Evolutionary conservation across 2,113 vertebrate genomes (phyloP).

Genomic region (Nothocercus nigrocapillus): DNA sequence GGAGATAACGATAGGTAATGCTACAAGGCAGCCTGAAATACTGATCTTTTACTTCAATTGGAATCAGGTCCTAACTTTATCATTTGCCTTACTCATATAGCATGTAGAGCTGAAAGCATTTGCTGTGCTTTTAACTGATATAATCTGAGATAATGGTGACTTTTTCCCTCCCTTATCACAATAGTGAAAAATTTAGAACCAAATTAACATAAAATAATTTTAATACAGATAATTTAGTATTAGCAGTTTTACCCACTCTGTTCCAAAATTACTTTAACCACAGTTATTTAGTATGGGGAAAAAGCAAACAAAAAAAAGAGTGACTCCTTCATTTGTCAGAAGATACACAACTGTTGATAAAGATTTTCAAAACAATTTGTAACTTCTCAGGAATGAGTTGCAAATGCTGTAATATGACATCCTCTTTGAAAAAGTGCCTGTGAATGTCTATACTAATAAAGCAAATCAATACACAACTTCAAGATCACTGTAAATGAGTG

Average conservation of each 20-base stretch:
- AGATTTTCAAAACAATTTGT: not conserved
- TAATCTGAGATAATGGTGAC: not conserved
- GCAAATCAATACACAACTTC: not conserved
- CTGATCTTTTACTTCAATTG: not conserved
- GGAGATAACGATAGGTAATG: not conserved
- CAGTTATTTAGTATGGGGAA: not conserved
- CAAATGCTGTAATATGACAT: not conserved
- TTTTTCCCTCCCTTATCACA: not conserved
- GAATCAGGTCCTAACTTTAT: not conserved
- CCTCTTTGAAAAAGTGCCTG: not conserved
- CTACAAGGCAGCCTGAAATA: not conserved
- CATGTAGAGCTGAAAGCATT: not conserved
- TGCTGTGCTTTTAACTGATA: not conserved
- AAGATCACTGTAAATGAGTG: not conserved
- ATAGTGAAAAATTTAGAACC: not conserved
- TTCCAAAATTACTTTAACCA: not conserved
- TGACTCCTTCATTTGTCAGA: not conserved
- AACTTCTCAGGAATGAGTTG: not conserved
- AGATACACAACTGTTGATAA: not conserved
- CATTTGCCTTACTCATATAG: not conserved
- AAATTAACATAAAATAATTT: not conserved
- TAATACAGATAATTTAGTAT: not conserved
- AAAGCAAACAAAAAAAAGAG: not conserved
- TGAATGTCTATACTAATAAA: not conserved
- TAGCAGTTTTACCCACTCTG: not conserved